Evolutionary conservation across 2,797 vertebrate species (phyloP).

Genomic region (Distichodus sexfasciatus): DNA sequence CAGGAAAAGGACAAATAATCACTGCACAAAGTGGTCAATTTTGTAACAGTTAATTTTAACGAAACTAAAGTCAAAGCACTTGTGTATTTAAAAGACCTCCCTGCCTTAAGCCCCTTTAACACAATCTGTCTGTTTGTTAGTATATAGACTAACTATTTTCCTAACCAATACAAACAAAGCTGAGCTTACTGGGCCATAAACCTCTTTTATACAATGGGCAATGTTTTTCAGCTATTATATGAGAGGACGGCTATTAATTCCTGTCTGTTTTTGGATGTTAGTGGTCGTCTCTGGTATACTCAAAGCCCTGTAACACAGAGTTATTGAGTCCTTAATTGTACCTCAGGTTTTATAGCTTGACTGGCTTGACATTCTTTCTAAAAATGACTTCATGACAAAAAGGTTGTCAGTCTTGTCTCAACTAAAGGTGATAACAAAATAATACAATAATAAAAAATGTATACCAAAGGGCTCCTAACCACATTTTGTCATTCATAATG

Average conservation of each 20-base stretch:
- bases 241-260: not conserved
- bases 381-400: not conserved
- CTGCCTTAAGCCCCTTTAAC: not conserved
- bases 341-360: not conserved
- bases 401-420: no score
- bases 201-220: not conserved
- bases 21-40: no score
- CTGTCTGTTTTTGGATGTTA: constrained; percentile 2
- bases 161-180: not conserved
- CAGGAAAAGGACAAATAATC: no score
- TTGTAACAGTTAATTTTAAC: no score
- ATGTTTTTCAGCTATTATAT: not conserved
- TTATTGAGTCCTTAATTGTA: constrained; percentile 16
- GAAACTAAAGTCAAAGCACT: no score
- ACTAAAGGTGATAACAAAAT: no score
- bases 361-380: not conserved
- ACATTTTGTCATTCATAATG: no score
- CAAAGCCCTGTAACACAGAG: constrained; percentile 19
- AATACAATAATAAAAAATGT: no score
- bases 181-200: not conserved
- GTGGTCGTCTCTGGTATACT: constrained; percentile 21
- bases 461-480: no score
- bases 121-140: no score
- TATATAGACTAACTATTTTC: no score
- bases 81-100: not conserved